phyloP scores from a whole-genome alignment of 2,113 vertebrate species.

The Synodontis membranacea region DNA sequence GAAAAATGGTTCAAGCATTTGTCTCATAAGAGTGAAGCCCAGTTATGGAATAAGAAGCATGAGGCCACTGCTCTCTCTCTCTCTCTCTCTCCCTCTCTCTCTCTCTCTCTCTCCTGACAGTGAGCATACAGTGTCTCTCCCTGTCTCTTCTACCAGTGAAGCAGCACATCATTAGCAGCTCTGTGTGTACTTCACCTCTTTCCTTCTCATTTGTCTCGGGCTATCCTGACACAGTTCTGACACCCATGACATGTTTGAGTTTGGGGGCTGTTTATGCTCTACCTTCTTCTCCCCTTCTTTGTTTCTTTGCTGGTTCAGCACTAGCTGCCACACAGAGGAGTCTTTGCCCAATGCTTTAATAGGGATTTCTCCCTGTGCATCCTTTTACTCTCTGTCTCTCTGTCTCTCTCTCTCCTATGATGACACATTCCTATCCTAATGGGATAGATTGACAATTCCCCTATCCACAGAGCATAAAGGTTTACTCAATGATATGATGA shows the following conservation, averaged over 20 bases:
- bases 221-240: conserved; percentile 50
- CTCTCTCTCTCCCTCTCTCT: conserved; percentile 31
- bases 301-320: conserved; percentile 73
- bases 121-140: conserved; percentile 22
- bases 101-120: conserved; percentile 14
- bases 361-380: conserved; percentile 71
- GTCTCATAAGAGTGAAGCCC: background rate
- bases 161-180: conserved; percentile 50
- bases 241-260: conserved; percentile 47
- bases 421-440: background rate
- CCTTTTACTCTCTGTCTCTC: conserved; percentile 67
- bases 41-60: background rate
- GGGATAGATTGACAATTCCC: background rate
- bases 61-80: conserved; percentile 32
- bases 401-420: background rate
- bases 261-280: conserved; percentile 40
- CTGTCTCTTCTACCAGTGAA: conserved; percentile 21
- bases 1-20: background rate
- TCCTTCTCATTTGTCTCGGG: conserved; percentile 42
- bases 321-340: conserved; percentile 74
- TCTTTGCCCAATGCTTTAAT: conserved; percentile 76
- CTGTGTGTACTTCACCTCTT: conserved; percentile 39
- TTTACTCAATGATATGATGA: background rate
- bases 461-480: background rate
- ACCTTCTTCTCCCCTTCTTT: conserved; percentile 23